Evolutionary conservation across 1,140 invertebrate species (phyloP), one percentile per base, ranked within the genome.

Genomic region (Saccostrea glomerata): DNA sequence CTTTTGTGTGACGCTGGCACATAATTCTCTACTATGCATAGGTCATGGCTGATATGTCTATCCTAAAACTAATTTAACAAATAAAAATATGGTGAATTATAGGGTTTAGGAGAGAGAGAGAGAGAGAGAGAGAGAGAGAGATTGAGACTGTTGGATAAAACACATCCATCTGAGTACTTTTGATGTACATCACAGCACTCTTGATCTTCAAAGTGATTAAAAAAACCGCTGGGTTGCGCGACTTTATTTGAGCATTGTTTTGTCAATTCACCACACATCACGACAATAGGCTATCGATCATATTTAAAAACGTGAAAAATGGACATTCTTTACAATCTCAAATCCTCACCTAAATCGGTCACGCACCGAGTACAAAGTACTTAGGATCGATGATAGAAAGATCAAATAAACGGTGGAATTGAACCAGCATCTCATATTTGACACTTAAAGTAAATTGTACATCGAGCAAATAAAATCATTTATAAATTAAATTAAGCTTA

Each of bases 361-460:
- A 30, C n/a, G 66, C 70, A 73, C 70, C 11, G 70, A 73, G 25
- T 13, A 36, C 15, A 73, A 73, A 73, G 70, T 30, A 36, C 23
- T 30, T 73, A 36, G 23, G 70, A 73, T 73, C 70, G 70, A 73
- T 73, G 23, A 36, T 73, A 30, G 30, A 15, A 73, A 30, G 70
- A 73, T 73, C 25, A 30, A 73, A 30, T 73, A 25, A 73, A 73
- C 5, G 70, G 13, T 73, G 17, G 17, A 73, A 73, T 25, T 15
- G 25, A 15, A 30, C 30, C 25, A 73, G 23, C 70, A 73, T 36
- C 13, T 73, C 70, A 73, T 23, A 30, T 73, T 36, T 73, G 70
- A 73, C 70, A 73, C n/a, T 73, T 73, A 25, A 73, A 73, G 23
- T 36, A 73, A 73, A 73, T 73, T 73, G 70, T 36, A 73, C 25